Conservation (phyloP, 2,797 vertebrate genomes). For the Molossus alvarezi region DNA sequence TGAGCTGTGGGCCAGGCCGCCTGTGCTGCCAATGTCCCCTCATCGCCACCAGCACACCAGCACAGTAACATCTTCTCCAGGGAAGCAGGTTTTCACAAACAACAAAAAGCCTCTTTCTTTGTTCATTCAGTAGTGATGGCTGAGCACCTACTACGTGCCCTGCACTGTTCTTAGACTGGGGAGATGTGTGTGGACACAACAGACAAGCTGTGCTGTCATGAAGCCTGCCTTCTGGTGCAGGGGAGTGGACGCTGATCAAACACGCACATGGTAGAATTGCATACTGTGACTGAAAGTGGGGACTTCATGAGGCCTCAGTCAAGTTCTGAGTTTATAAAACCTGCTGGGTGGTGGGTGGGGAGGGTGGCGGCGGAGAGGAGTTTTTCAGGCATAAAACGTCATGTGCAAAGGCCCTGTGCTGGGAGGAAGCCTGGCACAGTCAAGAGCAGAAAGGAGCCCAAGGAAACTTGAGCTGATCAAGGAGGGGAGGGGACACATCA, state of each 20-base stretch:
- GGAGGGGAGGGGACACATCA: background rate
- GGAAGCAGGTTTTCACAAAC: background rate
- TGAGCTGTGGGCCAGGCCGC: background rate
- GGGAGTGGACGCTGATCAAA: background rate
- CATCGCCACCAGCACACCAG: background rate
- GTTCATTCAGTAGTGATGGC: background rate
- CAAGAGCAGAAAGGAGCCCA: background rate
- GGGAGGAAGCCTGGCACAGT: background rate
- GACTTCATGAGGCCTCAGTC: background rate
- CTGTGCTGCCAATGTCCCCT: background rate
- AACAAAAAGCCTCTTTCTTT: background rate
- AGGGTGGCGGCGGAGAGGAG: rapidly evolving
- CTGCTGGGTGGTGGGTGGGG: rapidly evolving
- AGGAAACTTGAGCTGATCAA: background rate
- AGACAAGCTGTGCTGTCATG: background rate
- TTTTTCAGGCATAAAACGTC: background rate
- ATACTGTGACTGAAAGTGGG: rapidly evolving
- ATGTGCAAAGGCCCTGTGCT: background rate
- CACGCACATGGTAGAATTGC: rapidly evolving
- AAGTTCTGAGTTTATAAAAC: background rate
- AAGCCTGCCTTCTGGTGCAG: background rate
- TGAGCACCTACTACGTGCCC: background rate
- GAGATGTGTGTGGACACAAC: rapidly evolving
- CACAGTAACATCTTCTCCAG: background rate
- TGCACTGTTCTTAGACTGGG: background rate